A percentile compares a stretch with the other conserved stretches of the same genome.
These are phyloP conservation scores for Oncorhynchus gorbuscha DNA, from an alignment of 2,113 vertebrate genomes.

Conservation along the genomic window DNA sequence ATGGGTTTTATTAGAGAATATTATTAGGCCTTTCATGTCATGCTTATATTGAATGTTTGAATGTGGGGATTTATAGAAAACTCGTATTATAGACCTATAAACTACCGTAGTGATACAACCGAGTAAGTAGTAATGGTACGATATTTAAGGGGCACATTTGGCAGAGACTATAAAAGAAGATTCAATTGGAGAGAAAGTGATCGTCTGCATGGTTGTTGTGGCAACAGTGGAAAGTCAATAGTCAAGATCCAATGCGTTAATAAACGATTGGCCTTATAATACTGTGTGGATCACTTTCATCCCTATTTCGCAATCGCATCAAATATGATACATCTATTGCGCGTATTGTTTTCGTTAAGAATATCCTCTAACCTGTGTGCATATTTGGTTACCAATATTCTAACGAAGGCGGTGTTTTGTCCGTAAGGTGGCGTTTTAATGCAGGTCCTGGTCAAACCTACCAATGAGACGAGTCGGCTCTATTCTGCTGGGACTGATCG, in stretches of 20 bases:
- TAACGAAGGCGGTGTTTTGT: constrained; percentile 71
- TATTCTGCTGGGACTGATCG: constrained; percentile 72
- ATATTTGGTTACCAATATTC: constrained; percentile 61
- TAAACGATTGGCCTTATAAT: neutral
- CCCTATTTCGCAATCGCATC: neutral
- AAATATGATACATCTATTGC: neutral
- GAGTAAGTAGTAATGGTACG: neutral
- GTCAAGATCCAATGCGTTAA: constrained; percentile 21
- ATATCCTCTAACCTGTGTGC: constrained; percentile 25
- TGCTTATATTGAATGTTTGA: neutral
- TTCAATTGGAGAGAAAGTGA: constrained; percentile 46
- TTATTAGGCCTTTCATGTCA: neutral
- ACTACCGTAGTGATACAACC: neutral
- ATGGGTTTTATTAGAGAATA: neutral
- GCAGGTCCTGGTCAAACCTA: constrained; percentile 72
- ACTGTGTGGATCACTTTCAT: constrained; percentile 9
- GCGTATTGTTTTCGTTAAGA: neutral
- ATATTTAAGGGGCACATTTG: neutral
- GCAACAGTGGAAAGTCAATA: constrained; percentile 47
- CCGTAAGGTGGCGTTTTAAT: constrained; percentile 73
- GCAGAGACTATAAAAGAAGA: constrained; percentile 17
- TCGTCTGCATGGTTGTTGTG: constrained; percentile 46
- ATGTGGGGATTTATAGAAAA: neutral
- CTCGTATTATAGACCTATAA: neutral
- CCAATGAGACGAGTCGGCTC: constrained; percentile 74